Base-by-base conservation (phyloP, 1,140 invertebrate genomes). In the Drosophila ambigua region DNA sequence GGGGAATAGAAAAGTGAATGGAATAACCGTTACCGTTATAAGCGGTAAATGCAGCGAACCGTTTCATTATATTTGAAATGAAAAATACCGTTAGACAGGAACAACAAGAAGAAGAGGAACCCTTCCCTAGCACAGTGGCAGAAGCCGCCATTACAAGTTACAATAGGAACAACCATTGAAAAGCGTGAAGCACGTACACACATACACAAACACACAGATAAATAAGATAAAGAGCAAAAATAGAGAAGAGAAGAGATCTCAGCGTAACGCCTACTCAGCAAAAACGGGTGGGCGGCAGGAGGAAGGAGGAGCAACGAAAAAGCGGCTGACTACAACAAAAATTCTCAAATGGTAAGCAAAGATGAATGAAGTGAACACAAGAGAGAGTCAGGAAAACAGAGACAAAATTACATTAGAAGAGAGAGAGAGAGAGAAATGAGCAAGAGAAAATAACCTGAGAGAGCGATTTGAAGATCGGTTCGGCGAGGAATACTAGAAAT, bases 321-420 rank as follows among this genome's bases (percentile, higher is more conserved):
- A 82, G 66, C 74, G 71, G 82, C 82, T 87, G 83, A 87, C 78
- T 76, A 50, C 74, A 68, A 72, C 71, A 78, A 41, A 39, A 82
- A 76, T 88, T 66, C 61, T 63, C 83, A 79, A 88, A 87, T 87
- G 82, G 82, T 87, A 88, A 88, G 82, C 51, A 52, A 28, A 20
- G 35, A 39, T 39, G 35, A 39, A 39, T 39, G n/a, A 43, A 44
- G 60, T 45, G 39, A 16, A 13, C 8, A 24, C n/a, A 9, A 26
- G 61, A n/a, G 7, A 28, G 65, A 39, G 35, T 1, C 23, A 24
- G 23, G 8, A 41, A 41, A 53, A 39, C 45, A 35, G 26, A 39
- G 15, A 53, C n/a, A 23, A 31, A 53, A 39, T 20, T 41, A 23
- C 31, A 41, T 35, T 51, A 20, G 20, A 23, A 28, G n/a, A 39